Evolutionary conservation across 2,113 vertebrate species (phyloP).

Genomic region (Origma solitaria): DNA sequence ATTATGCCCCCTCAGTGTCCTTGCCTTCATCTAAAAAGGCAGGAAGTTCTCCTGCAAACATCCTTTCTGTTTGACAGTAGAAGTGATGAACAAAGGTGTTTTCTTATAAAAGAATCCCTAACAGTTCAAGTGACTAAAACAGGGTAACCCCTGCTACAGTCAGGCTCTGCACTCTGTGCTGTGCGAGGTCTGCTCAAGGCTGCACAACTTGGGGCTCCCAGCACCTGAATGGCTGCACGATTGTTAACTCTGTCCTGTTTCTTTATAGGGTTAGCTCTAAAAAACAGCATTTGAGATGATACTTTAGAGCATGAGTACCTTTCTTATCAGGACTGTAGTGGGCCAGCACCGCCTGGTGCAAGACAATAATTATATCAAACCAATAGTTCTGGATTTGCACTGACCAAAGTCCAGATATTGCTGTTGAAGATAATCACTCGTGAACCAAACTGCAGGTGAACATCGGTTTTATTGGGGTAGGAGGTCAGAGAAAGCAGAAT

Average conservation of each 20-base stretch:
- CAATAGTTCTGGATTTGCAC: background rate
- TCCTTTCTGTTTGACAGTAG: background rate
- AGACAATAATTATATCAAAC: background rate
- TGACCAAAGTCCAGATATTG: background rate
- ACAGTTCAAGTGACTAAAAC: background rate
- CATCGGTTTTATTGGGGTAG: background rate
- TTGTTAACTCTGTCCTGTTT: background rate
- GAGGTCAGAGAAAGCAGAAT: background rate
- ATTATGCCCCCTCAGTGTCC: accelerated
- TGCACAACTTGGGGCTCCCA: background rate
- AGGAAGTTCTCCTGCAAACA: background rate
- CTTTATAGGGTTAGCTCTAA: background rate
- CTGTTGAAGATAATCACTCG: background rate
- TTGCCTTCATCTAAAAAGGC: background rate
- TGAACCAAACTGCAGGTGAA: background rate
- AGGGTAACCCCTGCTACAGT: background rate
- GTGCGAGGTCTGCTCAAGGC: background rate
- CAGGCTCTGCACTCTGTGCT: background rate
- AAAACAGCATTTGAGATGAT: background rate
- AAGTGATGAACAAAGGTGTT: background rate
- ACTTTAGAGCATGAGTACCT: background rate
- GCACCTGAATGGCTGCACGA: background rate
- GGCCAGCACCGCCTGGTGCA: background rate
- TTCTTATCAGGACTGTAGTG: background rate
- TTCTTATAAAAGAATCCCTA: background rate